Percentiles rank a stretch among this genome's conserved stretches.
phyloP scores from a whole-genome alignment of 1,140 invertebrate genomes.

The Steinernema feltiae region DNA sequence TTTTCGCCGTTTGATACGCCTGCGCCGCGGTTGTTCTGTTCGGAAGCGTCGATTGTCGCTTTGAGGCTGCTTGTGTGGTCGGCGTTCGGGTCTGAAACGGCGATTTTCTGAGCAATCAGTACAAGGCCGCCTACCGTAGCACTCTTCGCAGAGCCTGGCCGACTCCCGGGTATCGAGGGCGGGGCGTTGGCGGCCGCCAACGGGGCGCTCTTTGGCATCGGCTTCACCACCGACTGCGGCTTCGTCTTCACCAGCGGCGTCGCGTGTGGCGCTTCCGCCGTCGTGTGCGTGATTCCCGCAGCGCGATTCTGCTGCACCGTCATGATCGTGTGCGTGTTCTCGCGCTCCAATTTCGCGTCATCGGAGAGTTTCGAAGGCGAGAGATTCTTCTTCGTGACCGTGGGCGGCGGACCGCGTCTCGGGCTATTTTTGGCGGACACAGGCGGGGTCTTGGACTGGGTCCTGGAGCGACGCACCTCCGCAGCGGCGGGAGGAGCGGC shows the following conservation, averaged over 20 bases:
- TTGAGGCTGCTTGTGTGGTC: background rate
- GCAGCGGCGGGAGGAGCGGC: background rate
- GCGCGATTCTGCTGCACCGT: slow-evolving; percentile 26
- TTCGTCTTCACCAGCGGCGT: slow-evolving; percentile 31
- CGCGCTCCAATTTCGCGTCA: slow-evolving; percentile 39
- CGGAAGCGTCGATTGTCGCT: background rate
- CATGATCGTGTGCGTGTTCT: slow-evolving; percentile 50
- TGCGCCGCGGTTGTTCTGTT: background rate
- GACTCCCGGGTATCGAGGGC: background rate
- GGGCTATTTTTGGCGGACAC: background rate
- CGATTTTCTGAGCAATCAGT: background rate
- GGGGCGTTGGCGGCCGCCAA: slow-evolving; percentile 19
- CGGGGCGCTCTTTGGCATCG: slow-evolving; percentile 46
- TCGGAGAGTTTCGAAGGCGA: slow-evolving; percentile 17
- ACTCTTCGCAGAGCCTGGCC: background rate
- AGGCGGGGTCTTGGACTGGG: background rate
- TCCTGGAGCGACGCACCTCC: background rate
- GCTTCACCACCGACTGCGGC: slow-evolving; percentile 49
- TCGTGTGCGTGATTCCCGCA: background rate
- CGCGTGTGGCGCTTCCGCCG: background rate
- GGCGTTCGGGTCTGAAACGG: background rate
- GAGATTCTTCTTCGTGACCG: slow-evolving; percentile 23
- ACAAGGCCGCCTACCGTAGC: background rate
- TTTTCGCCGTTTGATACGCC: background rate
- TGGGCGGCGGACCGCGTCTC: background rate